phyloP scores from a whole-genome alignment of 2,797 vertebrate genomes.

The Esox lucius region DNA sequence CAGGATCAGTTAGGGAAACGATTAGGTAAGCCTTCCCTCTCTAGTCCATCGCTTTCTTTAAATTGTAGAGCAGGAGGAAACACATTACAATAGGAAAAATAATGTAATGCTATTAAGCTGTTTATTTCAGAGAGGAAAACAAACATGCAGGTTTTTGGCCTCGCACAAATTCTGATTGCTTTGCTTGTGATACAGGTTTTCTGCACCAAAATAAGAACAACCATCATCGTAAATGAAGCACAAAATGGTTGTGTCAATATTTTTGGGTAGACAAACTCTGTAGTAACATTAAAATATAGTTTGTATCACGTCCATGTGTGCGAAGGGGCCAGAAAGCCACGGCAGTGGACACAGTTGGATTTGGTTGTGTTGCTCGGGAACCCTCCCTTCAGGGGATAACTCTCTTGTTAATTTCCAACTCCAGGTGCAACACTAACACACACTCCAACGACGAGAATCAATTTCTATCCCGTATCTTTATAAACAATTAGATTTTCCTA shows the following conservation, averaged over 20 bases:
- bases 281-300: neutral
- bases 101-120: neutral
- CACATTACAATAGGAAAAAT: neutral
- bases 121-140: neutral
- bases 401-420: neutral
- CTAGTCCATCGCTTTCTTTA: neutral
- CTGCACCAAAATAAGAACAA: no score
- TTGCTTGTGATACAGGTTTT: neutral
- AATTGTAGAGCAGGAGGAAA: neutral
- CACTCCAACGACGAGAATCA: neutral
- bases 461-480: neutral
- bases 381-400: neutral
- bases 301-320: neutral
- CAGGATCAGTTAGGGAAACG: neutral
- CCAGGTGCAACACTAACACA: neutral
- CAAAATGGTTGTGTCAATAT: neutral
- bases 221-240: no score
- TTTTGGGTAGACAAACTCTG: neutral
- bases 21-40: neutral
- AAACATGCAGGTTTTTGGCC: neutral
- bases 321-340: neutral
- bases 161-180: neutral
- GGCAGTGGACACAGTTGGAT: neutral
- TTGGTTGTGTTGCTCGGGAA: neutral
- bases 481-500: constrained; percentile 40